phyloP scores from a whole-genome alignment of 2,888 invertebrate genomes.

The Patella pellucida region DNA sequence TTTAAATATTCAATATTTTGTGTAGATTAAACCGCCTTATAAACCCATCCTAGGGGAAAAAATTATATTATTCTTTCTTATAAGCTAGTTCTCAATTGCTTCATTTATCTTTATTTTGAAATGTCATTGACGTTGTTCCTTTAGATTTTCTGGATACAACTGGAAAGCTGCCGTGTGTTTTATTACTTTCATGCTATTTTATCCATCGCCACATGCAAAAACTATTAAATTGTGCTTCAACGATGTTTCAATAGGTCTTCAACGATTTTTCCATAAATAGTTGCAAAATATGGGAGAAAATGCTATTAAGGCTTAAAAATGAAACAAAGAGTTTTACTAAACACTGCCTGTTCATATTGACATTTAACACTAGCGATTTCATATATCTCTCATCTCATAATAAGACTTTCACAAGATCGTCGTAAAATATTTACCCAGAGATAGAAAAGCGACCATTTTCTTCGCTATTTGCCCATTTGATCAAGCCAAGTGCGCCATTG shows the following conservation, averaged over 20 bases:
- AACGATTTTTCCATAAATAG: slow-evolving; percentile 1
- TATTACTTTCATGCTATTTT: too few species aligned
- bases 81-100: too few species aligned
- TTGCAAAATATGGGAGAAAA: not conserved
- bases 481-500: slow-evolving; percentile 4
- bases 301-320: slow-evolving; percentile 3
- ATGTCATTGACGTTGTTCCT: too few species aligned
- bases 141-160: too few species aligned
- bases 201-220: not conserved
- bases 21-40: too few species aligned
- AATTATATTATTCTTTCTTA: too few species aligned
- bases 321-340: not conserved
- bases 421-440: slow-evolving; percentile 1
- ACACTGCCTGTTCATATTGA: slow-evolving; percentile 9
- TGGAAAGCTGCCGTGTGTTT: too few species aligned
- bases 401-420: slow-evolving; percentile 2
- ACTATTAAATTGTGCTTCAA: not conserved
- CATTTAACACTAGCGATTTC: not conserved
- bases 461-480: slow-evolving; percentile 9
- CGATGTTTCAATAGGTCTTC: not conserved
- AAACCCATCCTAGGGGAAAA: too few species aligned
- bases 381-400: slow-evolving; percentile 10
- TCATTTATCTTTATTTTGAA: too few species aligned
- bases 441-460: slow-evolving; percentile 7
- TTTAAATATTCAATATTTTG: too few species aligned